Percentiles rank a stretch among this genome's conserved stretches.
Conservation (phyloP, 2,888 invertebrate species). For the Chaetogeoica ovagalla region DNA sequence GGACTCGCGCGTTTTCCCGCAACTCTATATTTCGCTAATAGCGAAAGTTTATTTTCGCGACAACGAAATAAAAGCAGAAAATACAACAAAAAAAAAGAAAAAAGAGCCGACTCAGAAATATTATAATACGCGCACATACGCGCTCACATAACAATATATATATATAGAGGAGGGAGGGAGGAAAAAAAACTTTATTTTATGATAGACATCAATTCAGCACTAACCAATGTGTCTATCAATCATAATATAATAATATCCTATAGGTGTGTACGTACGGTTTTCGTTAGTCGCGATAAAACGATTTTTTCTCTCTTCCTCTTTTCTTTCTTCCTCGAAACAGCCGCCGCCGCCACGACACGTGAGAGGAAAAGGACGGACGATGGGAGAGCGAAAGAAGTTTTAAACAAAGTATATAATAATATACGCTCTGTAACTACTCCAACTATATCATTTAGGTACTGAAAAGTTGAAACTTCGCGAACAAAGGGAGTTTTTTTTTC, state of each 20-base stretch:
- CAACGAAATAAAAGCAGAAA: background rate
- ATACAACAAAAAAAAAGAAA: background rate
- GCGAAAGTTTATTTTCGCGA: constrained; percentile 3
- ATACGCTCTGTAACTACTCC: too few species aligned
- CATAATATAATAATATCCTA: constrained; percentile 13
- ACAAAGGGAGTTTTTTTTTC: constrained; percentile 33
- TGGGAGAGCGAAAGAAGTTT: constrained; percentile 36
- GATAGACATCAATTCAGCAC: constrained; percentile 16
- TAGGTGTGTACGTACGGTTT: background rate
- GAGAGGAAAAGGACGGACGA: background rate
- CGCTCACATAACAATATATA: too few species aligned
- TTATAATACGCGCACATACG: background rate
- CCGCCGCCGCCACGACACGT: background rate
- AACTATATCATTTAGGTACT: constrained; percentile 33
- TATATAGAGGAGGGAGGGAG: background rate
- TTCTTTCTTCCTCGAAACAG: background rate
- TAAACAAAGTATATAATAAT: constrained; percentile 15
- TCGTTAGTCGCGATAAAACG: constrained; percentile 39
- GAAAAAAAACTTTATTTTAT: constrained; percentile 26
- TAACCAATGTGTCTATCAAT: constrained; percentile 48
- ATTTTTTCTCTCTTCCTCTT: background rate
- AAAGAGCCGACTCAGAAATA: background rate
- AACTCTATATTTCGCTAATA: constrained; percentile 1
- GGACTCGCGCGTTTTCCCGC: background rate
- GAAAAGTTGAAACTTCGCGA: constrained; percentile 46